phyloP scores from a whole-genome alignment of 2,113 vertebrate genomes.

The Balaeniceps rex region DNA sequence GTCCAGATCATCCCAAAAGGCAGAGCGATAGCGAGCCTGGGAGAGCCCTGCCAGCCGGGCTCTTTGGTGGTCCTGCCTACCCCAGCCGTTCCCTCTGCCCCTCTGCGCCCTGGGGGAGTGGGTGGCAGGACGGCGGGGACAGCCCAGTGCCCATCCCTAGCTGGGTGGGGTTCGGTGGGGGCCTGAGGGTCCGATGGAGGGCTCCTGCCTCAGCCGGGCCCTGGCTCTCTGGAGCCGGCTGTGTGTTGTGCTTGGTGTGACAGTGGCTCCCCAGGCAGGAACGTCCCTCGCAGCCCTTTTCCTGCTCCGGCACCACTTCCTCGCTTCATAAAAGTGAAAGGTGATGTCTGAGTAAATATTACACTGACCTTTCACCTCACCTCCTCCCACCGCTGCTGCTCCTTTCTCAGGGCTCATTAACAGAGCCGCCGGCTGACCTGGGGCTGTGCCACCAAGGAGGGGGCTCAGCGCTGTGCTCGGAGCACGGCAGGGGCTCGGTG shows the following conservation, averaged over 20 bases:
- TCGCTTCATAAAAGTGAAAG: slow-evolving; percentile 68
- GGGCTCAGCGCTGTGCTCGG: neutral
- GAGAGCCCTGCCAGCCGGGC: neutral
- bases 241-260: neutral
- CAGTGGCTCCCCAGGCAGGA: neutral
- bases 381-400: neutral
- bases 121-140: neutral
- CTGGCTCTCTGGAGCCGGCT: accelerated
- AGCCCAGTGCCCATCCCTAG: neutral
- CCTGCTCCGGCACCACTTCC: slow-evolving; percentile 51
- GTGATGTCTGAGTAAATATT: slow-evolving; percentile 73
- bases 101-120: neutral
- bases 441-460: neutral
- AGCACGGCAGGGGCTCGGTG: accelerated
- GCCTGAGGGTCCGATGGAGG: no score
- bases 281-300: neutral
- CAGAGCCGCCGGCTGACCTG: neutral
- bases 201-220: neutral
- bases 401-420: neutral
- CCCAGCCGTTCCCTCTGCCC: neutral
- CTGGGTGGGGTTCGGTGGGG: accelerated
- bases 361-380: slow-evolving; percentile 68
- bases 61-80: neutral
- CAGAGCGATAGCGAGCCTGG: neutral
- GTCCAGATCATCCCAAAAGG: slow-evolving; percentile 36